Percentiles rank a stretch among this genome's conserved stretches.
Evolutionary conservation across 2,113 vertebrate genomes (phyloP).

Genomic region (Ardeotis arabs): DNA sequence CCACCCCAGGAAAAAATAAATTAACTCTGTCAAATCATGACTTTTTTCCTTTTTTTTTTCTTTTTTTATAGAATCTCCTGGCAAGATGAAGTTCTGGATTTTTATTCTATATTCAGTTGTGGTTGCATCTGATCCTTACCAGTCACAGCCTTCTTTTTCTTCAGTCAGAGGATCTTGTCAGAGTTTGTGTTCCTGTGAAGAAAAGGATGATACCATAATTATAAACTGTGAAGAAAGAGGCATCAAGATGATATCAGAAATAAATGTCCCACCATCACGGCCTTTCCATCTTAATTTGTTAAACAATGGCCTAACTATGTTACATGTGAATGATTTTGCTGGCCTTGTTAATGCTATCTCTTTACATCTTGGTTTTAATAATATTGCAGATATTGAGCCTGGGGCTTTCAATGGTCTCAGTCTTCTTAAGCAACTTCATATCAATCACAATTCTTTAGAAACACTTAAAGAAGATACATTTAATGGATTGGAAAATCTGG

Average conservation of each 20-base stretch:
- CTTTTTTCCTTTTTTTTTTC: neutral
- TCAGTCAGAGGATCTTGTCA: constrained; percentile 84
- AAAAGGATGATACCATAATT: constrained; percentile 87
- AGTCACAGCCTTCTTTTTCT: constrained; percentile 75
- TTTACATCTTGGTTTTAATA: constrained; percentile 94
- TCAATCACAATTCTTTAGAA: constrained; percentile 97
- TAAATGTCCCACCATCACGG: constrained; percentile 86
- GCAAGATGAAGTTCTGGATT: constrained; percentile 87
- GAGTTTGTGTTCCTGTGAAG: constrained; percentile 88
- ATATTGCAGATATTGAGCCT: constrained; percentile 92
- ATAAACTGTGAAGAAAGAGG: constrained; percentile 92
- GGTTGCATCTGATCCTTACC: constrained; percentile 72
- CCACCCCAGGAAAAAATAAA: fast-evolving
- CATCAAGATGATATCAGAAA: constrained; percentile 88
- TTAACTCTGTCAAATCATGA: neutral
- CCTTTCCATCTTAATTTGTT: constrained; percentile 93
- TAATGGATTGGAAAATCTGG: constrained; percentile 92
- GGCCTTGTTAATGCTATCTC: constrained; percentile 87
- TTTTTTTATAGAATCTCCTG: constrained; percentile 26
- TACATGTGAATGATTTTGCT: constrained; percentile 87
- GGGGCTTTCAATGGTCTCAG: constrained; percentile 90
- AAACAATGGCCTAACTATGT: constrained; percentile 88
- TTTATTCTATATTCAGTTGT: constrained; percentile 79
- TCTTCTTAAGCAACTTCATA: constrained; percentile 93
- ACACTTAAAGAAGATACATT: constrained; percentile 95